Evolutionary conservation across 2,113 vertebrate species (phyloP).

Genomic region (Physeter macrocephalus): DNA sequence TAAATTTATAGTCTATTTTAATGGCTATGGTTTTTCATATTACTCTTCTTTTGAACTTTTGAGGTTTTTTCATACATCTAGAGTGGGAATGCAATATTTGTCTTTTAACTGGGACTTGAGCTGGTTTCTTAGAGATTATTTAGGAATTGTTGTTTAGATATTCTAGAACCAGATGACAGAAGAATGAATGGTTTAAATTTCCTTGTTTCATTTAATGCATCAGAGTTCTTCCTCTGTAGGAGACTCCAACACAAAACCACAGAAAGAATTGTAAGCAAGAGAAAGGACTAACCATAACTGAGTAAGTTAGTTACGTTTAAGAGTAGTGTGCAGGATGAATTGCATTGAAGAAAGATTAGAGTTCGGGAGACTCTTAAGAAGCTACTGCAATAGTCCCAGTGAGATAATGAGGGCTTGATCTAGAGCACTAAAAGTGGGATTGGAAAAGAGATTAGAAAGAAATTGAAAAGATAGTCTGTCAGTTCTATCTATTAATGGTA

Average conservation of each 20-base stretch:
- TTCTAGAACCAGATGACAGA: neutral
- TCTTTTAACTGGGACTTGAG: neutral
- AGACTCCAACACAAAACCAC: neutral
- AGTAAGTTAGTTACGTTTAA: neutral
- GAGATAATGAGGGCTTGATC: neutral
- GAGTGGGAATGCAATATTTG: neutral
- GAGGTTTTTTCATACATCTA: neutral
- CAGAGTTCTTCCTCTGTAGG: neutral
- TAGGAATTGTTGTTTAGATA: neutral
- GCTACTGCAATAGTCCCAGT: neutral
- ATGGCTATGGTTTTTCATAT: neutral
- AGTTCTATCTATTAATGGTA: neutral
- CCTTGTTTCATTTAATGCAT: neutral
- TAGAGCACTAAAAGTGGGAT: neutral
- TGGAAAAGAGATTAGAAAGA: neutral
- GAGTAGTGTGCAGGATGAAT: neutral
- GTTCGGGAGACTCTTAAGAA: neutral
- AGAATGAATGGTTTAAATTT: neutral
- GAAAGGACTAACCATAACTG: neutral
- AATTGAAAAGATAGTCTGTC: neutral
- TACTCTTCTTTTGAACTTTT: neutral
- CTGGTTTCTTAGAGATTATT: neutral
- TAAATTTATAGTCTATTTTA: neutral
- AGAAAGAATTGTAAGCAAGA: neutral
- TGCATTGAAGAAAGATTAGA: neutral